Conservation (phyloP, 2,113 vertebrate genomes). For the Pungitius pungitius region DNA sequence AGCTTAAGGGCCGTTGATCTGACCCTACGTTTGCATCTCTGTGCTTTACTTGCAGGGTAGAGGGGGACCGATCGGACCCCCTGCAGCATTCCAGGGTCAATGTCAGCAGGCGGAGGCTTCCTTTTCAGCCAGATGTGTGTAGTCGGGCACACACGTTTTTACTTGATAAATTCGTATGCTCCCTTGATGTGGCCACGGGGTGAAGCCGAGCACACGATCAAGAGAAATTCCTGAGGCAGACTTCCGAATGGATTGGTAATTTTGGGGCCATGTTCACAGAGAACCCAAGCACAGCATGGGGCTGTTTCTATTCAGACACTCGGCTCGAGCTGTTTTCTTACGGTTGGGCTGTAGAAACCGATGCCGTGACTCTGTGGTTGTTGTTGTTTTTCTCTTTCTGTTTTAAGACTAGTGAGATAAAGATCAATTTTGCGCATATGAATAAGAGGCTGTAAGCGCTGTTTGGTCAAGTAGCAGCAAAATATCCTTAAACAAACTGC, state of each 20-base stretch:
- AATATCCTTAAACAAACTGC: constrained; percentile 24
- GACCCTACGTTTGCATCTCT: not conserved
- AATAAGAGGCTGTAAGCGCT: constrained; percentile 10
- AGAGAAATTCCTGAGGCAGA: constrained; percentile 62
- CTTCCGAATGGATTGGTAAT: constrained; percentile 64
- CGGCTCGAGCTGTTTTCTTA: constrained; percentile 64
- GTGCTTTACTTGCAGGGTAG: not conserved
- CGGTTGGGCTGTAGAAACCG: constrained; percentile 63
- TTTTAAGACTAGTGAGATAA: constrained; percentile 50
- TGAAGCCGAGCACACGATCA: constrained; percentile 58
- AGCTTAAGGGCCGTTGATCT: not conserved
- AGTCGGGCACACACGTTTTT: constrained; percentile 18
- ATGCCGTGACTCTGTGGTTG: constrained; percentile 60
- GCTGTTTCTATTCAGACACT: constrained; percentile 51
- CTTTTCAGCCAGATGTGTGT: constrained; percentile 13
- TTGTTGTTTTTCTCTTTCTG: constrained; percentile 34
- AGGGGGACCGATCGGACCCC: constrained; percentile 9
- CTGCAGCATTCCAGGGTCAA: constrained; percentile 14
- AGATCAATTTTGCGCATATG: constrained; percentile 44
- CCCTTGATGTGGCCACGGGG: constrained; percentile 58
- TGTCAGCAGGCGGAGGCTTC: constrained; percentile 12
- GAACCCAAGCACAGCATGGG: constrained; percentile 57
- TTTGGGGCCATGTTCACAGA: constrained; percentile 60
- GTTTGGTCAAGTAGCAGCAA: constrained; percentile 24
- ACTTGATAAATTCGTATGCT: constrained; percentile 38